These are phyloP conservation scores for Helicorthomorpha holstii DNA, from an alignment of 1,140 invertebrate genomes.

Conservation along the genomic window DNA sequence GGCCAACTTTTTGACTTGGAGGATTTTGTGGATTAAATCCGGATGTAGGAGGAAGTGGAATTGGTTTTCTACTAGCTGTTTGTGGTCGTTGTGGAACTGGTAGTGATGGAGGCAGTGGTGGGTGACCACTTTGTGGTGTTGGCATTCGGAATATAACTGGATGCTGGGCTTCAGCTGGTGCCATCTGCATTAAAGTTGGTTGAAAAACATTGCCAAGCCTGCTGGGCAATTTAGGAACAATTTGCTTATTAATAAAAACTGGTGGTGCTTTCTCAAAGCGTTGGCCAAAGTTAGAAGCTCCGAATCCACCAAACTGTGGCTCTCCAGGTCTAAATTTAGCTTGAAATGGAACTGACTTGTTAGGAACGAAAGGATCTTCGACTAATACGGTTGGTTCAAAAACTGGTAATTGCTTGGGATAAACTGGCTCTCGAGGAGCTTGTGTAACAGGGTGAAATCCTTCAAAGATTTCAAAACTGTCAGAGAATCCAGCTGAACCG, in stretches of 20 bases:
- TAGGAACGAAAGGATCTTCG: constrained; percentile 10
- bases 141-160: neutral
- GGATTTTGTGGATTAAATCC: too few species aligned
- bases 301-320: constrained; percentile 15
- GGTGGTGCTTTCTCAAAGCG: constrained; percentile 1
- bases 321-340: constrained; percentile 14
- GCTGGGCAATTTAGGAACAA: neutral
- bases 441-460: neutral
- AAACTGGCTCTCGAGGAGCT: neutral
- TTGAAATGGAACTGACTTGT: constrained; percentile 15
- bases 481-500: neutral
- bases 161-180: neutral
- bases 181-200: neutral
- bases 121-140: neutral
- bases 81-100: neutral
- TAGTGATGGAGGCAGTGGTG: neutral
- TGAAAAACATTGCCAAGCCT: neutral
- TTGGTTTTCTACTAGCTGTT: neutral
- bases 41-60: neutral
- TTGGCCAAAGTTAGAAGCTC: constrained; percentile 10
- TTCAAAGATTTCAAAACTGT: neutral
- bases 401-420: neutral
- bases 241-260: neutral
- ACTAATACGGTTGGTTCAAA: neutral
- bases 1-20: neutral